Evolutionary conservation across 2,888 invertebrate genomes (phyloP).

Genomic region (Xestia xanthographa): DNA sequence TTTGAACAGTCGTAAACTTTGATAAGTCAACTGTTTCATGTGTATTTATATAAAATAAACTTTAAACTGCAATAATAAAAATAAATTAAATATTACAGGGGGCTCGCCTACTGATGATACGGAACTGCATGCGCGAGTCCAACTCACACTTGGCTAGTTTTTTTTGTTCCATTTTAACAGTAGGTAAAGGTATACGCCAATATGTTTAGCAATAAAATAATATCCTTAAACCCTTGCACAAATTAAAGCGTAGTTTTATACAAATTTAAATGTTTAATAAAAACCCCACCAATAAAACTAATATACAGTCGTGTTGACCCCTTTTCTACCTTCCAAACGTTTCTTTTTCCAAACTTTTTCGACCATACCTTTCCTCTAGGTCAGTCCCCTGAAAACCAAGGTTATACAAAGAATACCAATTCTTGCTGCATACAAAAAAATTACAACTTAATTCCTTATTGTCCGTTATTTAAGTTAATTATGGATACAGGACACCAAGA

Average conservation of each 20-base stretch:
- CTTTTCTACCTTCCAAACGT: neutral
- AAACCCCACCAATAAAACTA: constrained; percentile 13
- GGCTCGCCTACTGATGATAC: no score
- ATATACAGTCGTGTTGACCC: neutral
- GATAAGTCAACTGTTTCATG: neutral
- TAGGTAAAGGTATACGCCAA: neutral
- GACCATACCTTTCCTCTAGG: neutral
- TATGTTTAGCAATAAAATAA: constrained; percentile 7
- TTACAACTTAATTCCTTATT: no score
- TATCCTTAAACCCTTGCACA: neutral
- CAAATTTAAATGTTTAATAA: constrained; percentile 6
- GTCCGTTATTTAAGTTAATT: constrained; percentile 26
- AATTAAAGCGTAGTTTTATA: neutral
- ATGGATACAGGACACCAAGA: constrained; percentile 47
- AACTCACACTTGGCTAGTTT: no score
- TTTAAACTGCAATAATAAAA: neutral
- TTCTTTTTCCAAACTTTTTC: no score
- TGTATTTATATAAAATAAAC: neutral
- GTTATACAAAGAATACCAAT: neutral
- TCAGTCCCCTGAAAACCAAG: constrained; percentile 1
- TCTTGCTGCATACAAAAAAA: no score
- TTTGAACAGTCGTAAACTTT: neutral
- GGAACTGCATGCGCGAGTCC: no score
- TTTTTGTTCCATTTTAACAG: neutral
- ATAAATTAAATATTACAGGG: no score